Evolutionary conservation across 2,797 vertebrate species (phyloP).

Genomic region (Cirrhinus molitorella): DNA sequence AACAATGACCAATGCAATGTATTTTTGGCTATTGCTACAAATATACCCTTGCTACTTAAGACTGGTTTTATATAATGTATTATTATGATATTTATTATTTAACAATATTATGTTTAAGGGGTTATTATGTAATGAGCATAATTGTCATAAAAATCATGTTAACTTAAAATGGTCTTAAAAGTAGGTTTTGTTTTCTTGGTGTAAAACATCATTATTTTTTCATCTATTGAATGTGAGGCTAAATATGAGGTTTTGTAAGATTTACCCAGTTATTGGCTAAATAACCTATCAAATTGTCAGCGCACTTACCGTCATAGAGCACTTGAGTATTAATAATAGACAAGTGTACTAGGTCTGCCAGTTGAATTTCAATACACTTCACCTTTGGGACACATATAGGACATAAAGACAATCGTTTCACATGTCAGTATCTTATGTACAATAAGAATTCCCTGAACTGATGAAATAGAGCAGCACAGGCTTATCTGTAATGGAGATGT

Average conservation of each 20-base stretch:
- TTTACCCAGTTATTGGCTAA: background rate
- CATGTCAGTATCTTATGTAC: background rate
- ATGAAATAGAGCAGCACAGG: constrained; percentile 1
- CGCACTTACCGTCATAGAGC: background rate
- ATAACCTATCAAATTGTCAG: background rate
- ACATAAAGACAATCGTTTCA: constrained; percentile 13
- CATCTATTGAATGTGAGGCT: background rate
- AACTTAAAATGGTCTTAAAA: background rate
- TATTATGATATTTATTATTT: background rate
- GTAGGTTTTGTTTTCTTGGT: background rate
- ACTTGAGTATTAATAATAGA: background rate
- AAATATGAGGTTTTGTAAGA: background rate
- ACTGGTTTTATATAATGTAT: background rate
- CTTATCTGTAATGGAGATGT: constrained; percentile 23
- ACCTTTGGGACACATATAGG: background rate
- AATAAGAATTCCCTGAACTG: background rate
- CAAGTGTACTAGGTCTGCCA: background rate
- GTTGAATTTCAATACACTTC: background rate
- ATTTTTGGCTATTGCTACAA: too few relatives aligned
- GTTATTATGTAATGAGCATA: background rate
- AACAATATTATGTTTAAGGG: background rate
- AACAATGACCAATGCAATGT: too few relatives aligned
- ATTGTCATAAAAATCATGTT: background rate
- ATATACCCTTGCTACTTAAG: too few relatives aligned
- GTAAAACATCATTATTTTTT: background rate